Evolutionary conservation across 2,113 vertebrate genomes (phyloP).

Genomic region (Phasianus colchicus): DNA sequence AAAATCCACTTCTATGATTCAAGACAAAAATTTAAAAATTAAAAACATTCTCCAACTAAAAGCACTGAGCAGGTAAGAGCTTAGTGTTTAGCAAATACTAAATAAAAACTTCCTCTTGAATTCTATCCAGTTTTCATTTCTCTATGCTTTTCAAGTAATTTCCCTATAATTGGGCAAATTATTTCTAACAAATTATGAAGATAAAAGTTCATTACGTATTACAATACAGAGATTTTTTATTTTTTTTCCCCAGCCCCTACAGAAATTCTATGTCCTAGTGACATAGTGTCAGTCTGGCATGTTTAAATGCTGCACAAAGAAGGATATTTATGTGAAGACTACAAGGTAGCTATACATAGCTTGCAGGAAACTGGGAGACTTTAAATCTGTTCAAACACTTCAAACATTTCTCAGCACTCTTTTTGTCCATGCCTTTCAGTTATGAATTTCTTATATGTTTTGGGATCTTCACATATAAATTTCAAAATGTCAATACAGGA

Average conservation of each 20-base stretch:
- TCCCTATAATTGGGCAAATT: neutral
- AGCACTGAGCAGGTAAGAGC: neutral
- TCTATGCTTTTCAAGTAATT: constrained; percentile 8
- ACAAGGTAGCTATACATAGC: neutral
- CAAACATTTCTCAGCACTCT: neutral
- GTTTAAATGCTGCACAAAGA: neutral
- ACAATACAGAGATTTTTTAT: neutral
- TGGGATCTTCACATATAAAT: neutral
- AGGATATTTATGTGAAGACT: neutral
- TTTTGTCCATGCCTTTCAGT: neutral
- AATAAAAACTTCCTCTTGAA: neutral
- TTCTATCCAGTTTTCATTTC: neutral
- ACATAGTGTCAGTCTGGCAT: neutral
- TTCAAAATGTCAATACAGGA: neutral
- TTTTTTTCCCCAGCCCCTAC: neutral
- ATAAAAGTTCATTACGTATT: neutral
- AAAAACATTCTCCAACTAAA: neutral
- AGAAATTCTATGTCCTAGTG: neutral
- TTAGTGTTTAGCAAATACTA: neutral
- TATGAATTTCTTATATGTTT: neutral
- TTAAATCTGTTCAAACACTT: neutral
- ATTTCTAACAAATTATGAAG: neutral
- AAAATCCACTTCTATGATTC: neutral
- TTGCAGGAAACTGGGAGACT: neutral
- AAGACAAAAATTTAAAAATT: neutral